A percentile compares a stretch with the other conserved stretches of the same genome.
phyloP scores from a whole-genome alignment of 2,797 vertebrate species.

The Rhabdophis nuchalis region DNA sequence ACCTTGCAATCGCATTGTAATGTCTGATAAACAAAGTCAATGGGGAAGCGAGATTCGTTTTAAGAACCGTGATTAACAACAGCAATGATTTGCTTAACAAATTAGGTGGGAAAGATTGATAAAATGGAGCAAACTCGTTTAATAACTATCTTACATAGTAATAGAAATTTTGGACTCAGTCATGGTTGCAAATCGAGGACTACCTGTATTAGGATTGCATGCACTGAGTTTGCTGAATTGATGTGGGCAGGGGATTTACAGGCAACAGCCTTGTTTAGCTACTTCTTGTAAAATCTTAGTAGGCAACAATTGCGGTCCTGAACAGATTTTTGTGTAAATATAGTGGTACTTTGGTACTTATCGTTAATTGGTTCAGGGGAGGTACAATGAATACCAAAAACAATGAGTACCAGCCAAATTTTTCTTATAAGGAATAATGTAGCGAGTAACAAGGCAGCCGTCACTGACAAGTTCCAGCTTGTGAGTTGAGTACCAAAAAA shows the following conservation, averaged over 20 bases:
- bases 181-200: neutral
- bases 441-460: neutral
- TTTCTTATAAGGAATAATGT: neutral
- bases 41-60: neutral
- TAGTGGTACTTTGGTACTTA: neutral
- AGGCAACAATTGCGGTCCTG: neutral
- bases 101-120: neutral
- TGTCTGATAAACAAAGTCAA: neutral
- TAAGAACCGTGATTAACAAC: neutral
- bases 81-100: neutral
- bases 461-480: neutral
- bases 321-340: neutral
- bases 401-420: neutral
- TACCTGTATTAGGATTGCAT: neutral
- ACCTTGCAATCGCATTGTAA: neutral
- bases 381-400: neutral
- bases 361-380: neutral
- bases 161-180: neutral
- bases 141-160: neutral
- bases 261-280: neutral
- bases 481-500: neutral
- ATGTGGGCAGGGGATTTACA: neutral
- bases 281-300: conserved; percentile 25
- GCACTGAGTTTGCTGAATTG: neutral
- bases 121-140: neutral